Conservation (phyloP, 2,888 invertebrate species). For the Mayetiola destructor region DNA sequence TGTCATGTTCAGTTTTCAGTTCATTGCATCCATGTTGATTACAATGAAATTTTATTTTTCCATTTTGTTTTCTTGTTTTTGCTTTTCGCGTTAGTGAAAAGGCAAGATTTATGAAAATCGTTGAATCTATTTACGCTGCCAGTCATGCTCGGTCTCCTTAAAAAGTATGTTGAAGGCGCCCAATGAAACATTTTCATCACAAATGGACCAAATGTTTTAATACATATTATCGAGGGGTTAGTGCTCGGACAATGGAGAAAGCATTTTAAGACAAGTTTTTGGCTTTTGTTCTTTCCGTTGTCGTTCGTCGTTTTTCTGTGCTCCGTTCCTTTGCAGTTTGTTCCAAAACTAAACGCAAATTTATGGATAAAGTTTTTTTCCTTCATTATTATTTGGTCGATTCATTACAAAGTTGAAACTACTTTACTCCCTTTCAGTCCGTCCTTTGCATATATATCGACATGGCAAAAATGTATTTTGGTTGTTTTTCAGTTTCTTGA, state of each 20-base stretch:
- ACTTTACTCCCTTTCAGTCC: too few relatives aligned
- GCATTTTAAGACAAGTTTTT: too few relatives aligned
- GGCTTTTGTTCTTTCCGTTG: neutral
- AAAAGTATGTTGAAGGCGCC: too few relatives aligned
- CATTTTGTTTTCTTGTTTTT: neutral
- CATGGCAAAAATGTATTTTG: too few relatives aligned
- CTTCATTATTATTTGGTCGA: too few relatives aligned
- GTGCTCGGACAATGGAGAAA: neutral
- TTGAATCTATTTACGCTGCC: neutral
- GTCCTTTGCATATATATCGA: too few relatives aligned
- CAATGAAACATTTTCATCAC: neutral
- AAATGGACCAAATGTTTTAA: conserved; percentile 2
- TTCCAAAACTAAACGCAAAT: neutral
- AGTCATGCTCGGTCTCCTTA: neutral
- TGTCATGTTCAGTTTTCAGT: neutral
- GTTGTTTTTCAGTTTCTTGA: too few relatives aligned
- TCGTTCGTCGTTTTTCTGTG: too few relatives aligned
- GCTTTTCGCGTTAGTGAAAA: too few relatives aligned
- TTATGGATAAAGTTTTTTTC: conserved; percentile 18
- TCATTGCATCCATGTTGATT: neutral
- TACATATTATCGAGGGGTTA: too few relatives aligned
- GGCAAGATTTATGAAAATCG: neutral
- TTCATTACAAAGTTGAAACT: too few relatives aligned
- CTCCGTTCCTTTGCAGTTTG: neutral
- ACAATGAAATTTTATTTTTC: neutral